A percentile compares a stretch with the other conserved stretches of the same genome.
These are phyloP conservation scores for Mirounga angustirostris DNA, from an alignment of 2,113 vertebrate species.

Conservation along the genomic window DNA sequence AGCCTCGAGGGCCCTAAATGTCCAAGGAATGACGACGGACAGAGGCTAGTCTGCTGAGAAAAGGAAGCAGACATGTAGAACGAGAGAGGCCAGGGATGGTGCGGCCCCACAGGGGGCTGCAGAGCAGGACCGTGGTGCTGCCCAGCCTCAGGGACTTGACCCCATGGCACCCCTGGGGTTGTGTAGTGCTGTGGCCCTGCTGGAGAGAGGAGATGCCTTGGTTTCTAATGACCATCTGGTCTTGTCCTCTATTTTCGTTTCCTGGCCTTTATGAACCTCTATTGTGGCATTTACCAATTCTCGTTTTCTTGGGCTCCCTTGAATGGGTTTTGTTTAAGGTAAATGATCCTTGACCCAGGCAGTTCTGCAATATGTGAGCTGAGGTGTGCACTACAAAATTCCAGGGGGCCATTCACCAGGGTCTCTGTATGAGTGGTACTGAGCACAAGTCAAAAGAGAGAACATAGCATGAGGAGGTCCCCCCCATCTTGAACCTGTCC, in stretches of 20 bases:
- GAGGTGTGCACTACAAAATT: no score
- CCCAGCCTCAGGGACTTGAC: fast-evolving
- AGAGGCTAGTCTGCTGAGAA: neutral
- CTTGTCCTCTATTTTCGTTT: neutral
- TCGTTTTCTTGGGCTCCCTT: neutral
- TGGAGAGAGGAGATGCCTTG: fast-evolving
- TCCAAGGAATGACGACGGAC: neutral
- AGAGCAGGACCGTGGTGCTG: neutral
- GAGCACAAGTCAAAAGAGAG: neutral
- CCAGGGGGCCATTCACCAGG: neutral
- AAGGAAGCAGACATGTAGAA: neutral
- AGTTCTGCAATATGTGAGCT: neutral
- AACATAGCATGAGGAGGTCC: fast-evolving
- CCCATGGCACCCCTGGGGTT: neutral
- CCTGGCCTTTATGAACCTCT: neutral
- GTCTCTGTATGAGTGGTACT: neutral
- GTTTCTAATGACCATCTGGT: neutral
- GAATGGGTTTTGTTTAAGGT: neutral
- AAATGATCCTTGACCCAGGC: neutral
- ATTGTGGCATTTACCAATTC: neutral
- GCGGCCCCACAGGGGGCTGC: neutral
- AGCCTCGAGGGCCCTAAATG: no score
- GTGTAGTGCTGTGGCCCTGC: neutral
- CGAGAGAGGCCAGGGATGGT: neutral
- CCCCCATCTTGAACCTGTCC: neutral